Conservation (phyloP, 30 jellyfish, hydroid and myxozoan species). For the Sanderia malayensis region DNA sequence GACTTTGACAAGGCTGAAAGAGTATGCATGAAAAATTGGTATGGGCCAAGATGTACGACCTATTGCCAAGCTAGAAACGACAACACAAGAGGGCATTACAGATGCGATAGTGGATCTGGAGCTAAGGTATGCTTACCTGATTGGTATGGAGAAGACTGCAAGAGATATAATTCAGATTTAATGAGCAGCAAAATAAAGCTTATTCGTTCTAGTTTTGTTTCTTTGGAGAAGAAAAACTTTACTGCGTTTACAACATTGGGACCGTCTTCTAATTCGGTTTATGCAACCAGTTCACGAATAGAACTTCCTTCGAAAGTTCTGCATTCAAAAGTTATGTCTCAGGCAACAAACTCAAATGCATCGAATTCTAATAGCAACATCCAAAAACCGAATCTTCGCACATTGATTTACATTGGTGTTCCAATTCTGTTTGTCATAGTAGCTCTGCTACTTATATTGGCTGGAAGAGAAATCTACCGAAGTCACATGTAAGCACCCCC, state of each 20-base stretch:
- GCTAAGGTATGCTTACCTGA: constrained; percentile 22
- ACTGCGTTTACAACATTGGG: no score
- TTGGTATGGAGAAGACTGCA: constrained; percentile 35
- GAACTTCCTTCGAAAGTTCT: no score
- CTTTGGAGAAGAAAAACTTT: neutral
- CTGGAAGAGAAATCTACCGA: no score
- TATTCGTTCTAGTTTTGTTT: neutral
- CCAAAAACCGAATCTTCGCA: neutral
- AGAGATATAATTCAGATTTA: neutral
- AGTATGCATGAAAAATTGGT: constrained; percentile 29
- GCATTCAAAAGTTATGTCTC: no score
- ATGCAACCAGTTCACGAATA: no score
- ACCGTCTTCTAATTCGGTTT: no score
- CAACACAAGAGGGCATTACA: constrained; percentile 2
- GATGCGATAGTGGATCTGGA: constrained; percentile 33
- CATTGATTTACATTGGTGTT: neutral
- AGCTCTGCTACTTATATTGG: no score
- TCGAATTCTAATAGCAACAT: no score
- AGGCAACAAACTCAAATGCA: no score
- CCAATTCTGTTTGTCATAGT: neutral
- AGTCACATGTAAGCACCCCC: no score
- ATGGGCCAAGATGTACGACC: constrained; percentile 15
- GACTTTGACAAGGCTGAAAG: constrained; percentile 46
- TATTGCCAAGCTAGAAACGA: constrained; percentile 7
- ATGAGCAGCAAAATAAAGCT: constrained; percentile 10